phyloP scores from a whole-genome alignment of 2,888 invertebrate species.

The Steinernema carpocapsae region DNA sequence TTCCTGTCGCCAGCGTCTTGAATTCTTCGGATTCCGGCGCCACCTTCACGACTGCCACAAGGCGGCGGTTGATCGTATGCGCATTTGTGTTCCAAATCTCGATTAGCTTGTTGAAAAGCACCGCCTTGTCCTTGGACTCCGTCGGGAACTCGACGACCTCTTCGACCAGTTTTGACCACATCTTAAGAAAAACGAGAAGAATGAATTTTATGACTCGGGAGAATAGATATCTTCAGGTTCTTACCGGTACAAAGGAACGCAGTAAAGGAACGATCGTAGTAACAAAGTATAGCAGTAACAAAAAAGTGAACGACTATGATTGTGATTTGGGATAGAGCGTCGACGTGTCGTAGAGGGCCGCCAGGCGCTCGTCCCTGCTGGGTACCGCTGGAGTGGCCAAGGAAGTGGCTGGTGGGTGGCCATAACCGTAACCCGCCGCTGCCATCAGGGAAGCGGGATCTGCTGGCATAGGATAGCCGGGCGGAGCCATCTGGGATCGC shows the following conservation, averaged over 20 bases:
- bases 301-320: neutral
- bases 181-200: neutral
- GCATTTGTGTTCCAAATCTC: conserved; percentile 48
- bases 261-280: neutral
- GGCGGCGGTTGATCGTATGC: conserved; percentile 45
- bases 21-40: conserved; percentile 39
- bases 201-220: neutral
- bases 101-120: conserved; percentile 39
- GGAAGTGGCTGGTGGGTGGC: neutral
- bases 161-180: conserved; percentile 14
- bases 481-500: neutral
- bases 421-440: conserved; percentile 6
- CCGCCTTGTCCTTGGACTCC: neutral
- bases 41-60: conserved; percentile 40
- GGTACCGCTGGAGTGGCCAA: neutral
- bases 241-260: neutral
- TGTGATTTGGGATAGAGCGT: conserved; percentile 1
- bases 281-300: no score
- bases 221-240: neutral
- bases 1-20: conserved; percentile 22
- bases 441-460: neutral
- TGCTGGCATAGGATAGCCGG: neutral
- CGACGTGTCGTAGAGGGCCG: conserved; percentile 17
- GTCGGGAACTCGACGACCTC: conserved; percentile 2
- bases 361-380: conserved; percentile 8